phyloP scores from a whole-genome alignment of 2,888 invertebrate genomes.

The Sinotaia quadrata region DNA sequence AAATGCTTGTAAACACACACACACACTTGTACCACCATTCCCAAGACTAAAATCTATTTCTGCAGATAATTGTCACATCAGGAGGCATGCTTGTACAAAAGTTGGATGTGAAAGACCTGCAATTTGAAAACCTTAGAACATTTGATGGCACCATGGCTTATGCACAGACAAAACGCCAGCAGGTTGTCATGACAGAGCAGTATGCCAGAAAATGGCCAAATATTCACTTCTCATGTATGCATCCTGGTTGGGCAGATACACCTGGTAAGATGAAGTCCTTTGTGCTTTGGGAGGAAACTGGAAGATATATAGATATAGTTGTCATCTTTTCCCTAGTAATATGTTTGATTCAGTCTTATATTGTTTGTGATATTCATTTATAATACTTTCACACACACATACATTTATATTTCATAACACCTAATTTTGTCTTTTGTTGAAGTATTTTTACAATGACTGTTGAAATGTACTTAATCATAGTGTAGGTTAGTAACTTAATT shows the following conservation, averaged over 20 bases:
- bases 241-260: constrained; percentile 75
- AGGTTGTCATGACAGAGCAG: constrained; percentile 72
- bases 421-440: too few relatives aligned
- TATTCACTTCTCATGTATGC: constrained; percentile 74
- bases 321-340: background rate
- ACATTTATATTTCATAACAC: background rate
- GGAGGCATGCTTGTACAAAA: constrained; percentile 74
- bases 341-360: background rate
- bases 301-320: too few relatives aligned
- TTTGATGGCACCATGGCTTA: constrained; percentile 74
- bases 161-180: constrained; percentile 74
- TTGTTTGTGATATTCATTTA: background rate
- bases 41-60: too few relatives aligned
- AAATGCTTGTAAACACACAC: too few relatives aligned
- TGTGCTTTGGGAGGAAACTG: too few relatives aligned
- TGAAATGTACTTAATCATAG: too few relatives aligned
- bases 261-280: constrained; percentile 58
- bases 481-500: too few relatives aligned
- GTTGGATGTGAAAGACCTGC: constrained; percentile 71
- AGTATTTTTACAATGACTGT: too few relatives aligned
- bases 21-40: too few relatives aligned
- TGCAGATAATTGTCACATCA: constrained; percentile 72
- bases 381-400: background rate
- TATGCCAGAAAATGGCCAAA: constrained; percentile 70
- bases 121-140: constrained; percentile 71